Evolutionary conservation across 2,797 vertebrate species (phyloP).

Genomic region (Sphenopsis melanotis): DNA sequence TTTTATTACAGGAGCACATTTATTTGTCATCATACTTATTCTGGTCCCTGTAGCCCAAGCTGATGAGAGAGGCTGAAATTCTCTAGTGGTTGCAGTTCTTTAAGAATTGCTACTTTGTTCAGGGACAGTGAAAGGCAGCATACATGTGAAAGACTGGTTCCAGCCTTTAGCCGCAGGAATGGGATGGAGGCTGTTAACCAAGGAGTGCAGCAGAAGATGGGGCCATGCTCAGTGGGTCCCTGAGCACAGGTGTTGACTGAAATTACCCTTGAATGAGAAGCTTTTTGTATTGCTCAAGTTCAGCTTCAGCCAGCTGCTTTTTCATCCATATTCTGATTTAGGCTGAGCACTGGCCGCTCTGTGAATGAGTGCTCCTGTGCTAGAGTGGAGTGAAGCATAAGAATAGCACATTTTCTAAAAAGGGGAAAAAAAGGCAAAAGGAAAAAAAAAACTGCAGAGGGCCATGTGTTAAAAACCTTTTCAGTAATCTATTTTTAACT

Average conservation of each 20-base stretch:
- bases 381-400: neutral
- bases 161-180: fast-evolving
- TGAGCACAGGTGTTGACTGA: neutral
- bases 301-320: neutral
- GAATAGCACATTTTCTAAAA: neutral
- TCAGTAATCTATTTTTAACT: neutral
- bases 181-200: neutral
- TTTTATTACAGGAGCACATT: neutral
- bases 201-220: neutral
- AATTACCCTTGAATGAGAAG: neutral
- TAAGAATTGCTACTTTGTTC: neutral
- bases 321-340: neutral
- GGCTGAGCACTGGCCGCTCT: neutral
- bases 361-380: neutral
- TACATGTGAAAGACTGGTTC: neutral
- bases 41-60: neutral
- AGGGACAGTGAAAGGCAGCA: neutral
- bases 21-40: neutral
- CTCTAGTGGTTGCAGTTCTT: neutral
- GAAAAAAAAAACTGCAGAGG: neutral
- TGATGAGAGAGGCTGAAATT: neutral
- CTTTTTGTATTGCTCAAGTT: neutral
- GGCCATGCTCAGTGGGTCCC: no score
- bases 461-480: neutral
- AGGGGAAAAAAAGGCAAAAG: fast-evolving